Conservation (phyloP, 2,113 vertebrate species). For the Macrotus californicus region DNA sequence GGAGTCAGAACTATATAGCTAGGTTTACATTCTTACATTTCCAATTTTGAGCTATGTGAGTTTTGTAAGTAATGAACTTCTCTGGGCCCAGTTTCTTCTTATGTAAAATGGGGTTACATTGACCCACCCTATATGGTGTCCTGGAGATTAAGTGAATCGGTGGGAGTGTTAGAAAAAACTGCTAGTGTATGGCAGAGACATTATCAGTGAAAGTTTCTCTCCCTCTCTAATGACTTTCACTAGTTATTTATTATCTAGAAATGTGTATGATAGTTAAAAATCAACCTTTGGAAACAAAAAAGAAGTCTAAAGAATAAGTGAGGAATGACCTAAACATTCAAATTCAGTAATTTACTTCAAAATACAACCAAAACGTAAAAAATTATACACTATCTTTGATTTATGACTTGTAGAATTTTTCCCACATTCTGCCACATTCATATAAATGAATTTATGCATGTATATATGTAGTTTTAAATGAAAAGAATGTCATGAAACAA, state of each 20-base stretch:
- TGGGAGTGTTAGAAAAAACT: not conserved
- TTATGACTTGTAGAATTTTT: not conserved
- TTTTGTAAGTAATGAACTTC: not conserved
- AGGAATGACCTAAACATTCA: not conserved
- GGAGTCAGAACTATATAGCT: not conserved
- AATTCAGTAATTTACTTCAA: not conserved
- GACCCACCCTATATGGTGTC: not conserved
- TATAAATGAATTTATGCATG: not conserved
- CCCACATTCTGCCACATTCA: not conserved
- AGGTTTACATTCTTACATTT: not conserved
- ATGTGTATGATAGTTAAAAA: not conserved
- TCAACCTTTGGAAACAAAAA: not conserved
- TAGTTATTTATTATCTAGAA: not conserved
- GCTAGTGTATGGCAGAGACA: not conserved
- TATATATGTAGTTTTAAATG: not conserved
- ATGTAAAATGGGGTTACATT: not conserved
- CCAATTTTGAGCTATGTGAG: not conserved
- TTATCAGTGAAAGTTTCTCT: not conserved
- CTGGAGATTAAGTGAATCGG: not conserved
- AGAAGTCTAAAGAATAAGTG: not conserved
- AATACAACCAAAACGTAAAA: constrained; percentile 2
- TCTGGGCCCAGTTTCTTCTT: not conserved
- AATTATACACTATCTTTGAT: not conserved
- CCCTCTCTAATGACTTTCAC: not conserved
- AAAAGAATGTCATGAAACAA: not conserved